phyloP scores from a whole-genome alignment of 2,113 vertebrate genomes.

The Nanorana parkeri region DNA sequence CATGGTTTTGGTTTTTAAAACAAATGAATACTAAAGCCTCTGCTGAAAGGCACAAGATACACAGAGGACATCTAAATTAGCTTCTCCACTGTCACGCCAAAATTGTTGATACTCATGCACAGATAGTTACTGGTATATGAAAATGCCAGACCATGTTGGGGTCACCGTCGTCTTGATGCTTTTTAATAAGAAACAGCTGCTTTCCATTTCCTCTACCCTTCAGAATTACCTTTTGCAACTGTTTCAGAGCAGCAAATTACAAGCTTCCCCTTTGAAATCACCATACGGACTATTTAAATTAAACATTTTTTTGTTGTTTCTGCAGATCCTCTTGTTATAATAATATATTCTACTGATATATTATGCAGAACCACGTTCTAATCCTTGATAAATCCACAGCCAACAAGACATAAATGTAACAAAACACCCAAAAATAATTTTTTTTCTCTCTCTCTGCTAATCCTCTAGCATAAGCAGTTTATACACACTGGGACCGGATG shows the following conservation, averaged over 20 bases:
- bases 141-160: background rate
- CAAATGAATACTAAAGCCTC: no score
- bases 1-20: no score
- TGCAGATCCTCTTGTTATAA: background rate
- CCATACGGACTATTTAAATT: constrained; percentile 9
- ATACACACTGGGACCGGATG: constrained; percentile 35
- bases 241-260: background rate
- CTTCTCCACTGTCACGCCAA: background rate
- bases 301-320: background rate
- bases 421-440: constrained; percentile 46
- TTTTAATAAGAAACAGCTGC: background rate
- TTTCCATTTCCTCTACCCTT: background rate
- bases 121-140: background rate
- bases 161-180: background rate
- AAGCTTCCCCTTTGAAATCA: background rate
- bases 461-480: constrained; percentile 54
- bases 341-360: constrained; percentile 20
- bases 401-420: constrained; percentile 49
- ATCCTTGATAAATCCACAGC: constrained; percentile 30
- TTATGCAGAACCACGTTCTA: constrained; percentile 30
- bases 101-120: background rate
- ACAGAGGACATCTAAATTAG: background rate
- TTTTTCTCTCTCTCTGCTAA: constrained; percentile 32
- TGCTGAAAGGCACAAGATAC: background rate
- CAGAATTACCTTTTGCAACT: background rate